These are phyloP conservation scores for Oithona nana DNA, from an alignment of 2,888 invertebrate genomes.

Conservation along the genomic window DNA sequence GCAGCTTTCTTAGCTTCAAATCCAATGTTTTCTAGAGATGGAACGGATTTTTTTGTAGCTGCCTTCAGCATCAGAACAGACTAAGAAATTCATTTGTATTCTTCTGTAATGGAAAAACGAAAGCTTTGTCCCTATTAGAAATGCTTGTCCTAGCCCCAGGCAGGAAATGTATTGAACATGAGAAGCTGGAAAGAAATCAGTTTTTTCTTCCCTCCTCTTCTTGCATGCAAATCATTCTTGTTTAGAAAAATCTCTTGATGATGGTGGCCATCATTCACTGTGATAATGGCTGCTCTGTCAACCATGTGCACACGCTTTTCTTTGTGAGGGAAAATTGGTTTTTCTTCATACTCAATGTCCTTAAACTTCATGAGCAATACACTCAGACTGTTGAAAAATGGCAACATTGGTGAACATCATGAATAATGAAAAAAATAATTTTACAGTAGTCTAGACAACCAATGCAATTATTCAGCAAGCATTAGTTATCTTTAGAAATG, in stretches of 20 bases:
- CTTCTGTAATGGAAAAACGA: not conserved
- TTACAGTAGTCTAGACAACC: no score
- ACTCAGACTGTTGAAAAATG: not conserved
- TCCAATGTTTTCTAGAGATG: not conserved
- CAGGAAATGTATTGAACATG: not conserved
- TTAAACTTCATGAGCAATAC: not conserved
- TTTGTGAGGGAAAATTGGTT: not conserved
- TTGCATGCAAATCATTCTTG: not conserved
- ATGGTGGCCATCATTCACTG: not conserved
- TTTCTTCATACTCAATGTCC: no score
- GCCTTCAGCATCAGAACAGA: no score
- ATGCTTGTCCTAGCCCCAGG: not conserved
- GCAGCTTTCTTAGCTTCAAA: not conserved
- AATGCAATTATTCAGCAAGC: no score
- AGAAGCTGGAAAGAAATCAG: not conserved
- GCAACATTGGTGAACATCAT: not conserved
- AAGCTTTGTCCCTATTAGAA: not conserved
- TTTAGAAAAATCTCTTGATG: not conserved
- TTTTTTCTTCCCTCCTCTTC: not conserved
- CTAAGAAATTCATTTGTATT: no score
- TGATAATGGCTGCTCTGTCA: not conserved
- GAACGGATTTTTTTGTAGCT: no score
- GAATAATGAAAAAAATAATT: not conserved
- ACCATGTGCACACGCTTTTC: not conserved
- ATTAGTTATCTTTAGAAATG: no score